Percentiles rank a stretch among this genome's conserved stretches.
Conservation (phyloP, 2,888 invertebrate species). For the Euplagia quadripunctaria region DNA sequence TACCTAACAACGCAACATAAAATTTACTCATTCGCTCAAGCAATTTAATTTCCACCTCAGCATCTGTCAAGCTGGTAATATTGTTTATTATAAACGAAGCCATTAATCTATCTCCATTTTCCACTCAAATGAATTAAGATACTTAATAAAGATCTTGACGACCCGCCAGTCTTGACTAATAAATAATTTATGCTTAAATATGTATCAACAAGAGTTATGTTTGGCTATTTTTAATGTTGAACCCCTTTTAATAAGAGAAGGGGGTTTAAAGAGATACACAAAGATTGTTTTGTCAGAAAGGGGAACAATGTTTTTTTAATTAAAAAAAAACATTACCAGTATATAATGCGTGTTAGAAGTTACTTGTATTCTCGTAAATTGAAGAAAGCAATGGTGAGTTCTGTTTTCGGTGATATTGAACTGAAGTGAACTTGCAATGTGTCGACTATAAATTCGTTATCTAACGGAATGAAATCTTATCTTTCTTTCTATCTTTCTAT, state of each 20-base stretch:
- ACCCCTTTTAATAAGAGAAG: constrained; percentile 15
- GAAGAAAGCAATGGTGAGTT: too few relatives aligned
- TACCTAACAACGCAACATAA: constrained; percentile 9
- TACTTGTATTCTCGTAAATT: too few relatives aligned
- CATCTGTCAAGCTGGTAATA: constrained; percentile 57
- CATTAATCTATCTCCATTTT: constrained; percentile 66
- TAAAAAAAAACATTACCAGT: neutral
- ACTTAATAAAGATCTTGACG: constrained; percentile 70
- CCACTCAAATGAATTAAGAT: constrained; percentile 64
- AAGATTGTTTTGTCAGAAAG: neutral
- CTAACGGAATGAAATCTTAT: too few relatives aligned
- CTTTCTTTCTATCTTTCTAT: too few relatives aligned
- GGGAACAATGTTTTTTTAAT: neutral
- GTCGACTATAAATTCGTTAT: too few relatives aligned
- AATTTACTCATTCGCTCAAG: constrained; percentile 26
- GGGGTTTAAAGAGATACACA: constrained; percentile 1
- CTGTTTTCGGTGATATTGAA: too few relatives aligned
- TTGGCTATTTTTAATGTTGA: constrained; percentile 24
- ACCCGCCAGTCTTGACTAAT: constrained; percentile 51
- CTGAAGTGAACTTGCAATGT: too few relatives aligned
- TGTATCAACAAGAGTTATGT: constrained; percentile 34
- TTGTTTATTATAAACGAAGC: constrained; percentile 66
- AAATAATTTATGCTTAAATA: constrained; percentile 52
- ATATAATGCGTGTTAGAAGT: too few relatives aligned
- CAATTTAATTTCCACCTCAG: constrained; percentile 47